Evolutionary conservation across 2,113 vertebrate species (phyloP), one percentile per base, ranked within the genome.

Genomic region (Cololabis saira): DNA sequence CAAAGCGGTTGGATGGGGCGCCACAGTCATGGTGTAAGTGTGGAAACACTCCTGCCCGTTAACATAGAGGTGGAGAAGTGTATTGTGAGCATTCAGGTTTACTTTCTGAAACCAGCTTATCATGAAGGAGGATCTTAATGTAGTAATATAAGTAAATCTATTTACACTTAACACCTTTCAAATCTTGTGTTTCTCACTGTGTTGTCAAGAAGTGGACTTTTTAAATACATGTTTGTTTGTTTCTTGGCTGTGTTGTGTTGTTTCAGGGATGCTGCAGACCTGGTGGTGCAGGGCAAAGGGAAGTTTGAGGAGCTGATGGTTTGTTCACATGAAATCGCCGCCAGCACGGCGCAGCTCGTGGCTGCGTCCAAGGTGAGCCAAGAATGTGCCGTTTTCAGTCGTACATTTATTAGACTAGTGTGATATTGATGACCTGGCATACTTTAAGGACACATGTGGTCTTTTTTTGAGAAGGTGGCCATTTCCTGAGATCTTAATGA

Each of bases 291-390:
- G 89, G 97, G 96, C 37, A 94, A 94, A 78, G 97, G 97, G 61
- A 99, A 98, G 18, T 99, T 96, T 1, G 97, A 99, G 90, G 96
- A 99, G 87, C 87, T 99, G 44, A 96, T 99, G 95, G 97, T 98
- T 52, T 99, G 96, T 81, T 99, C 97, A 0, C 96, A 92, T 19
- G 97, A 99, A 91, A 99, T 99, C 0, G 96, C 97, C 0, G 97
- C 96, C 55, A 99, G 97, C 87, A 99, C 97, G 0, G 97, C 97
- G 0, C 97, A 99, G 78, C 94, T 99, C 0, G 97, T 99, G 43
- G 97, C 97, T 33, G 97, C 96, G 7, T 99, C 97, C 47, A 99
- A 98, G 95, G 97, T 98, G 85, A 77, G 61, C 13, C 24, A n/a
- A 43, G 0, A 19, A 2, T 2, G 3, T 1, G 1, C 17, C 11